Conservation (phyloP, 1,140 invertebrate genomes). For the Caenorhabditis remanei region DNA sequence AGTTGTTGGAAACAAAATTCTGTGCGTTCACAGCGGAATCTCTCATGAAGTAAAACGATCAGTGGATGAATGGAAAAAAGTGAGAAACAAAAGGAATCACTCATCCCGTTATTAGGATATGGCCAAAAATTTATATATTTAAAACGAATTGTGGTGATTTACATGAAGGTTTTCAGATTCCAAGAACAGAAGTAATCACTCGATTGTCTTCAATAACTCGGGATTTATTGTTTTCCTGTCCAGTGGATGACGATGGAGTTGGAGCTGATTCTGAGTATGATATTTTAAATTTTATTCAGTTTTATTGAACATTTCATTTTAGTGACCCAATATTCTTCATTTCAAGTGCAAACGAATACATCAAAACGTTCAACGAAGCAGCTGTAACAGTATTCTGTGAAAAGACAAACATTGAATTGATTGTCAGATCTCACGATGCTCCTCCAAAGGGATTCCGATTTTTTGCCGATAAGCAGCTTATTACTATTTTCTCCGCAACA, state of each 20-base stretch:
- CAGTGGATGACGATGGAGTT: background rate
- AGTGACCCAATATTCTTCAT: background rate
- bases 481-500: background rate
- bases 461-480: slow-evolving; percentile 10
- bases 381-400: slow-evolving; percentile 15
- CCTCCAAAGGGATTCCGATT: slow-evolving; percentile 12
- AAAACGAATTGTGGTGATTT: background rate
- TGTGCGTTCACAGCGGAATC: slow-evolving; percentile 40
- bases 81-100: background rate
- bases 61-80: slow-evolving; percentile 32
- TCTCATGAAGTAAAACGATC: background rate
- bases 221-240: background rate
- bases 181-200: background rate
- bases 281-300: background rate
- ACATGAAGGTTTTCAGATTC: background rate
- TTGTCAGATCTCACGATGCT: slow-evolving; percentile 23
- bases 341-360: background rate
- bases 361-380: background rate
- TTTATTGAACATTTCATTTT: background rate
- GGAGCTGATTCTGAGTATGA: background rate
- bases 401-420: slow-evolving; percentile 4
- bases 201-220: background rate
- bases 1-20: slow-evolving; percentile 15
- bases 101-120: no score
- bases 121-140: no score